These are phyloP conservation scores for sheep (Ovis aries) DNA, from an alignment of 2,113 vertebrate species.

Conservation along the genomic window DNA sequence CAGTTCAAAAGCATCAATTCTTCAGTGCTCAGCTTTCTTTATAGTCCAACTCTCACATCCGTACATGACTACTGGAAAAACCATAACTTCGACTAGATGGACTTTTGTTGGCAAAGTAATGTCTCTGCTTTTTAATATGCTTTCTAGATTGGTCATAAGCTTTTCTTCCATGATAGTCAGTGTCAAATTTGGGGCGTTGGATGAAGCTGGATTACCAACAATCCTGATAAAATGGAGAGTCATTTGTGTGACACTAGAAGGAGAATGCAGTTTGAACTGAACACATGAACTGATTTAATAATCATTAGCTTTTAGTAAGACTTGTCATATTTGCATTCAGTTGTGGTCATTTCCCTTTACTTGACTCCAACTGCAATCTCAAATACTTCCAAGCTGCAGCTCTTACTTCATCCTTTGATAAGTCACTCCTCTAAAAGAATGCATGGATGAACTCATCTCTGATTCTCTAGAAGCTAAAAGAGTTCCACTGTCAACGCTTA, in stretches of 20 bases:
- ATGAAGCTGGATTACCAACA: constrained; percentile 2
- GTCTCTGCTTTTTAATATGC: neutral
- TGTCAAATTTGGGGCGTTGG: neutral
- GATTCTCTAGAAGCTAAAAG: constrained; percentile 35
- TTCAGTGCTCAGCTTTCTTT: neutral
- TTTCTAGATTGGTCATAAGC: neutral
- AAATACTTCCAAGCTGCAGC: constrained; percentile 13
- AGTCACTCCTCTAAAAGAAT: constrained; percentile 37
- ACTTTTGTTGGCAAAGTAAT: neutral
- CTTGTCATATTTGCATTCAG: constrained; percentile 7
- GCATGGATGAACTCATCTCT: neutral
- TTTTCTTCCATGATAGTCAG: neutral
- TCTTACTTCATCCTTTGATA: constrained; percentile 27
- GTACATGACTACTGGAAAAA: neutral
- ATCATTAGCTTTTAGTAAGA: constrained; percentile 1
- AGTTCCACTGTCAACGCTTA: constrained; percentile 21
- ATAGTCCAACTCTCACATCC: neutral
- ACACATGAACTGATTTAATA: neutral
- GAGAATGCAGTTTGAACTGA: constrained; percentile 14
- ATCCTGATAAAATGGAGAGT: neutral
- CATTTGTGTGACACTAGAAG: constrained; percentile 26
- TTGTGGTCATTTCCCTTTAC: neutral
- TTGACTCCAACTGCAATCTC: neutral
- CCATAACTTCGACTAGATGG: neutral
- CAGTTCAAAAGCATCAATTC: neutral